Evolutionary conservation across 2,888 invertebrate genomes (phyloP).

Genomic region (Drosophila kambysellisi): DNA sequence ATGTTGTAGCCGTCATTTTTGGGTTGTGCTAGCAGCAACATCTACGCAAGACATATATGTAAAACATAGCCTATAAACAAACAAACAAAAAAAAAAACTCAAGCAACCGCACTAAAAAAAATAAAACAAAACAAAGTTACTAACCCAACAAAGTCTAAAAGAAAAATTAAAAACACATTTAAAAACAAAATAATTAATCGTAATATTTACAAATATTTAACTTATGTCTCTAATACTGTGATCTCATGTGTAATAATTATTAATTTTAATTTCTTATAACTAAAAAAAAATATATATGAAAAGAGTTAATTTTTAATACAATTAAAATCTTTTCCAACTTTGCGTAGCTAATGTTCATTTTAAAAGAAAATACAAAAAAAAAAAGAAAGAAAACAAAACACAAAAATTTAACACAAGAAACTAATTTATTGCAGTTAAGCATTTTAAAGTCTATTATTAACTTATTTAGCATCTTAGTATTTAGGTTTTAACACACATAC

Average conservation of each 20-base stretch:
- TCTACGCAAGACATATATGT: conserved; percentile 68
- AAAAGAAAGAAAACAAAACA: conserved; percentile 26
- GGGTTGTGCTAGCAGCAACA: conserved; percentile 65
- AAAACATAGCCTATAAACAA: conserved; percentile 36
- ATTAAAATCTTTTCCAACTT: conserved; percentile 57
- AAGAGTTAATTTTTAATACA: conserved; percentile 44
- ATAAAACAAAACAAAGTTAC: conserved; percentile 54
- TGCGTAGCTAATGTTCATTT: conserved; percentile 76
- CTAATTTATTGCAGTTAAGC: conserved; percentile 80
- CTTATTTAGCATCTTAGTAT: conserved; percentile 62
- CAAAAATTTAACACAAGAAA: conserved; percentile 61
- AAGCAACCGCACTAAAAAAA: conserved; percentile 50
- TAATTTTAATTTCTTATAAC: conserved; percentile 80
- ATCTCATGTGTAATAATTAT: conserved; percentile 85
- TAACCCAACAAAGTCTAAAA: conserved; percentile 66
- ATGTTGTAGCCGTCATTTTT: conserved; percentile 64
- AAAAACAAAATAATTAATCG: conserved; percentile 39
- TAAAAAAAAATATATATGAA: conserved; percentile 41
- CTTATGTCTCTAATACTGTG: conserved; percentile 86
- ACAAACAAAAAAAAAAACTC: conserved; percentile 31
- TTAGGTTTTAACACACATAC: conserved; percentile 61
- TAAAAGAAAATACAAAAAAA: conserved; percentile 34
- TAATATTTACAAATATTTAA: conserved; percentile 70
- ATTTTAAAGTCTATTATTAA: conserved; percentile 63
- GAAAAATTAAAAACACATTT: conserved; percentile 32